Conservation (phyloP, 1,140 invertebrate genomes). For the Tachypleus tridentatus region DNA sequence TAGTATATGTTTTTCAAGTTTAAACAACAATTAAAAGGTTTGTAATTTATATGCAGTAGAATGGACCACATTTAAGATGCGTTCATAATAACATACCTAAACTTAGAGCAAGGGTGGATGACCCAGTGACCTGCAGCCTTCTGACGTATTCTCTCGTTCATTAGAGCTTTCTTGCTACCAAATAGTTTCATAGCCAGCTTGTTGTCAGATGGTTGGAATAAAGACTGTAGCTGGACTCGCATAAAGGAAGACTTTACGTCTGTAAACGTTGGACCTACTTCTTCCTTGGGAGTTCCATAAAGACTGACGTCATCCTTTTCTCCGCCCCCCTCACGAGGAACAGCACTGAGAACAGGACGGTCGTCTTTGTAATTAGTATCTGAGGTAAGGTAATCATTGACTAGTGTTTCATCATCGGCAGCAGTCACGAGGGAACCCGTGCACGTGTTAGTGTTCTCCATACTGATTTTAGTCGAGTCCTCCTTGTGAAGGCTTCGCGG, state of each 20-base stretch:
- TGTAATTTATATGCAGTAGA: too few relatives aligned
- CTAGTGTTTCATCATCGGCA: slow-evolving; percentile 27
- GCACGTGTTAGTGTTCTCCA: slow-evolving; percentile 47
- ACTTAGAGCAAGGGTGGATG: slow-evolving; percentile 91
- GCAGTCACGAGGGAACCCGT: slow-evolving; percentile 35
- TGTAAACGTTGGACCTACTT: slow-evolving; percentile 53
- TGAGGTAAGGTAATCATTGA: slow-evolving; percentile 63
- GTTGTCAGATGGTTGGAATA: slow-evolving; percentile 93
- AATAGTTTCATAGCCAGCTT: slow-evolving; percentile 94
- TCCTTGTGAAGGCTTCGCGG: slow-evolving; percentile 8
- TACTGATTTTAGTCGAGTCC: slow-evolving; percentile 18
- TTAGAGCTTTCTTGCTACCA: slow-evolving; percentile 83
- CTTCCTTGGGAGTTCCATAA: slow-evolving; percentile 95
- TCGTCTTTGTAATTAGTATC: slow-evolving; percentile 38
- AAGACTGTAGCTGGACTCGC: slow-evolving; percentile 84
- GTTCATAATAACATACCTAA: slow-evolving; percentile 54
- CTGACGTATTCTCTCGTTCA: slow-evolving; percentile 88
- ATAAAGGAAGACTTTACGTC: slow-evolving; percentile 81
- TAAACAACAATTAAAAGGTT: too few relatives aligned
- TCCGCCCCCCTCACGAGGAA: slow-evolving; percentile 3
- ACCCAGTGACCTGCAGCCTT: slow-evolving; percentile 89
- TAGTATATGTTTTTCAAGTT: too few relatives aligned
- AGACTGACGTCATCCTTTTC: slow-evolving; percentile 77
- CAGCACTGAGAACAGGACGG: slow-evolving; percentile 11
- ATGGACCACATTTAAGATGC: too few relatives aligned